Percentiles rank a stretch among this genome's conserved stretches.
These are phyloP conservation scores for Baronia brevicornis DNA, from an alignment of 2,888 invertebrate species.

Conservation along the genomic window DNA sequence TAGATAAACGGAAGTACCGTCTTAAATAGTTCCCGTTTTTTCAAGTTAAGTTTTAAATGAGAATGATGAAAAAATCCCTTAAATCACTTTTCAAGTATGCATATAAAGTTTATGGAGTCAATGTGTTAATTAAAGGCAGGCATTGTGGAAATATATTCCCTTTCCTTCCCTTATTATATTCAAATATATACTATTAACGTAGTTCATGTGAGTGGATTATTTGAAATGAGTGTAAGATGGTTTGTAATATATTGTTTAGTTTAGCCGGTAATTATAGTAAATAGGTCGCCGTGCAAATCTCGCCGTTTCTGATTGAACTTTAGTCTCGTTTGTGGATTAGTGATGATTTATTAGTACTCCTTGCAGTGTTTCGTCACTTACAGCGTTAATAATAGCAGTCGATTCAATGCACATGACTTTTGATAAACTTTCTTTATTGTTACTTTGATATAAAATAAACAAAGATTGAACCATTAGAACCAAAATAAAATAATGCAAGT, in stretches of 20 bases:
- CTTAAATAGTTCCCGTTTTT: too few species aligned
- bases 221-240: conserved; percentile 56
- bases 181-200: conserved; percentile 22
- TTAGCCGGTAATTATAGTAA: conserved; percentile 50
- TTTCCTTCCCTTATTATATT: too few species aligned
- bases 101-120: too few species aligned
- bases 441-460: too few species aligned
- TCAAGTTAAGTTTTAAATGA: too few species aligned
- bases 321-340: conserved; percentile 26
- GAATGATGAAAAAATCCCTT: too few species aligned
- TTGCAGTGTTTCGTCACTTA: conserved; percentile 35
- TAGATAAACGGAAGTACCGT: too few species aligned
- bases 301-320: conserved; percentile 29
- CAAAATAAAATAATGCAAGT: too few species aligned
- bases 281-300: conserved; percentile 42
- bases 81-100: too few species aligned
- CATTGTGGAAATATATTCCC: too few species aligned
- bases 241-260: conserved; percentile 52
- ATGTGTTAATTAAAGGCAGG: conserved; percentile 42
- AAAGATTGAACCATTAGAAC: too few species aligned
- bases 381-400: conserved; percentile 40
- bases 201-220: conserved; percentile 35
- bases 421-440: conserved; percentile 26
- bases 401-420: conserved; percentile 43
- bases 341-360: conserved; percentile 47